Evolutionary conservation across 2,888 invertebrate species (phyloP).

Genomic region (Epirrhoe alternata): DNA sequence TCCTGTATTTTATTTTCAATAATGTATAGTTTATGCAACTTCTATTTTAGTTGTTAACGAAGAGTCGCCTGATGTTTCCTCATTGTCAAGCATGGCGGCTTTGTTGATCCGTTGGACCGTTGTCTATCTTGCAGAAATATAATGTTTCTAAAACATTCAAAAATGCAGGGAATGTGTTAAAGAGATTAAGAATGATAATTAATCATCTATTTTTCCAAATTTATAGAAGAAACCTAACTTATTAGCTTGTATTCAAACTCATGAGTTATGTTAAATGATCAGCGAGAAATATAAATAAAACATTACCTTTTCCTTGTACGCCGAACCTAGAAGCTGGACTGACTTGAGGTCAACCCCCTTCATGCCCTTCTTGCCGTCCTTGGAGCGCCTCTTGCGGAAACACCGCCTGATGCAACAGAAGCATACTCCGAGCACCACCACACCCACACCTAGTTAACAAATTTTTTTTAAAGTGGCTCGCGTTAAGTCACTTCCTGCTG

Average conservation of each 20-base stretch:
- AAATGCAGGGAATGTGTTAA: not conserved
- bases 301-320: conserved; percentile 98
- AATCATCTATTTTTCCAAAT: conserved; percentile 3
- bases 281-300: conserved; percentile 52
- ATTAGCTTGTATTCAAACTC: conserved; percentile 14
- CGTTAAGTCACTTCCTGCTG: no score
- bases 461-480: conserved; percentile 8
- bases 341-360: conserved; percentile 98
- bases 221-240: conserved; percentile 5
- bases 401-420: conserved; percentile 97
- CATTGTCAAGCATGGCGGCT: not conserved
- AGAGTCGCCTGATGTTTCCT: not conserved
- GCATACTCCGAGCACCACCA: conserved; percentile 93
- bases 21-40: not conserved
- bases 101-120: not conserved
- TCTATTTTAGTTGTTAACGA: conserved; percentile 2
- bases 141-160: not conserved
- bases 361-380: conserved; percentile 97
- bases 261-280: conserved; percentile 17
- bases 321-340: conserved; percentile 97
- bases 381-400: conserved; percentile 95
- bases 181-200: not conserved
- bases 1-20: conserved; percentile 6
- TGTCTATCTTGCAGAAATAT: not conserved
- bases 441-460: conserved; percentile 86